Evolutionary conservation across 2,888 invertebrate genomes (phyloP), one percentile per base, ranked within the genome.

Genomic region (Oscheius myriophilus): DNA sequence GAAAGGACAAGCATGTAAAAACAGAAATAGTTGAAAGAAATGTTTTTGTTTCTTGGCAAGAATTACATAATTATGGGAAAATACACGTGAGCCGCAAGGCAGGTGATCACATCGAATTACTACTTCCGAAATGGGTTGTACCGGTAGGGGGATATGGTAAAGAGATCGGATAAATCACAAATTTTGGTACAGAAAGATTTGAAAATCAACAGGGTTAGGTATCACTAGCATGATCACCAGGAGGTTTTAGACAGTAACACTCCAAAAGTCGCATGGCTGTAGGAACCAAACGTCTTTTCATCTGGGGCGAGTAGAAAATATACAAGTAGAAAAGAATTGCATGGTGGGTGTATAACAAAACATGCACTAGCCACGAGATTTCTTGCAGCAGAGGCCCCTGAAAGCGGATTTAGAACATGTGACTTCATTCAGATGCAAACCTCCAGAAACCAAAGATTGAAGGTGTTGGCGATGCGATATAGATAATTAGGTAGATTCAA

Each of bases 231-330:
- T 70, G 73, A 33, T 78, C 78, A 25, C 72, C 72, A 39, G 69
- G 68, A 16, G 84, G 79, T 61, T 84, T 84, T 62, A 84, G 73
- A 57, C 84, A 84, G 65, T 84, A 84, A 67, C 84, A 84, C 68
- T 84, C 84, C 42, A 84, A 72, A 21, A 84, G 70, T 53, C 82
- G 79, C 49, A 82, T 62, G n/a, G 84, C 84, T 21, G 84, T 84
- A 11, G 84, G 84, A 41, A 77, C 65, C n/a, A 84, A 73, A 33
- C 81, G 69, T 26, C 80, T 67, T 33, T 80, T 80, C 80, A 80
- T 80, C 52, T 85, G 84, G 11, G 84, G 84, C 4, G 80, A 80
- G 61, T 85, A 83, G 75, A 84, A 84, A 39, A 84, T 84, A 75
- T 84, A 84, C 23, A 84, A 59, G 67, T 84, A 84, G 76, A 84